Conservation (phyloP, 2,888 invertebrate genomes). For the Protula sp. region DNA sequence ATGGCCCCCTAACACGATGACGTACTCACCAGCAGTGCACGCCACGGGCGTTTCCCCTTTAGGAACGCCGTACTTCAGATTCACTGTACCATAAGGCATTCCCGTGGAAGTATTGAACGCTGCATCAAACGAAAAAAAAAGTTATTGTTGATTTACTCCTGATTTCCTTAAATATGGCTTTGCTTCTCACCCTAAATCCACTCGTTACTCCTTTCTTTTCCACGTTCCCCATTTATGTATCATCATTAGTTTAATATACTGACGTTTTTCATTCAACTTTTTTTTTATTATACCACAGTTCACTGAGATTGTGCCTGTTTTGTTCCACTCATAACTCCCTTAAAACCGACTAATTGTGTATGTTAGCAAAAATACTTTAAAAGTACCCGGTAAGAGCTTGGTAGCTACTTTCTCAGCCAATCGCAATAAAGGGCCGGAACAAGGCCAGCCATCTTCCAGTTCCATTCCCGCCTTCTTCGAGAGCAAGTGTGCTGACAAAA, state of each 20-base stretch:
- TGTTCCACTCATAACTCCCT: too few relatives aligned
- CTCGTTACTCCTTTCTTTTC: too few relatives aligned
- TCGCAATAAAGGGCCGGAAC: slow-evolving; percentile 85
- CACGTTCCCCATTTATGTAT: too few relatives aligned
- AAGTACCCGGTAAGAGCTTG: slow-evolving; percentile 71
- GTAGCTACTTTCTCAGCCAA: slow-evolving; percentile 93
- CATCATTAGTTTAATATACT: too few relatives aligned
- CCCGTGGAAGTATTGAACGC: slow-evolving; percentile 62
- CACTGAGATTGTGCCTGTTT: too few relatives aligned
- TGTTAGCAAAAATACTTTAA: too few relatives aligned
- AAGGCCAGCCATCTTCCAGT: slow-evolving; percentile 90
- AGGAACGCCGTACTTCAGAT: slow-evolving; percentile 85
- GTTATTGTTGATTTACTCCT: background rate
- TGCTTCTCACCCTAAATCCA: too few relatives aligned
- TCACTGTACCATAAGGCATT: slow-evolving; percentile 98
- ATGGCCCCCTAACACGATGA: too few relatives aligned
- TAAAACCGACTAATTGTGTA: too few relatives aligned
- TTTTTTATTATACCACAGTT: too few relatives aligned
- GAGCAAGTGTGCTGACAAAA: slow-evolving; percentile 90
- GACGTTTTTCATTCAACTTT: too few relatives aligned
- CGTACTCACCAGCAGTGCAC: slow-evolving; percentile 85
- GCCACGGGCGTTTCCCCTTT: slow-evolving; percentile 91
- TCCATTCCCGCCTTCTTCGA: slow-evolving; percentile 66
- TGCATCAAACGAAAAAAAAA: slow-evolving; percentile 17
- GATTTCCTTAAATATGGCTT: too few relatives aligned